Evolutionary conservation across 2,888 invertebrate genomes (phyloP).

Genomic region (Panopea generosa): DNA sequence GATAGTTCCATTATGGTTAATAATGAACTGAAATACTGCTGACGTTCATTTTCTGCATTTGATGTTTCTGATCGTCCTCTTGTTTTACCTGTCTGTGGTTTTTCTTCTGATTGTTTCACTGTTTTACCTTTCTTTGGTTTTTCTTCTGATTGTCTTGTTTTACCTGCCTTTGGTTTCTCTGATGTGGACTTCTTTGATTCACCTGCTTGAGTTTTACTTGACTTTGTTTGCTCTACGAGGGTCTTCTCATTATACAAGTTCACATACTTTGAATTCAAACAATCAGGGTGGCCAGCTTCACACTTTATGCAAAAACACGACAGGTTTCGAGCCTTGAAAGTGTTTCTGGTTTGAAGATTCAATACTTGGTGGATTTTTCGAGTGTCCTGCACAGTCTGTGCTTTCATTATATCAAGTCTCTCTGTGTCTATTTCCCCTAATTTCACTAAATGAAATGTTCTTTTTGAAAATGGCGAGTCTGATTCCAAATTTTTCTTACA

Average conservation of each 20-base stretch:
- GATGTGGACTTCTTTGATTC: constrained; percentile 38
- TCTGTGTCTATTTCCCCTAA: constrained; percentile 30
- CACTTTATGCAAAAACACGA: constrained; percentile 37
- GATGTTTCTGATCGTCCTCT: constrained; percentile 14
- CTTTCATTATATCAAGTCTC: constrained; percentile 26
- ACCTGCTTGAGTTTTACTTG: constrained; percentile 26
- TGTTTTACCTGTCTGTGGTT: constrained; percentile 15
- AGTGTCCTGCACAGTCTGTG: constrained; percentile 25
- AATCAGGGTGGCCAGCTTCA: constrained; percentile 27
- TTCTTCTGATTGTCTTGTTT: constrained; percentile 20
- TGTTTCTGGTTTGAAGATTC: constrained; percentile 18
- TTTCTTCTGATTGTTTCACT: constrained; percentile 24
- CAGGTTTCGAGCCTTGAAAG: constrained; percentile 24
- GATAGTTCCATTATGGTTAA: constrained; percentile 34
- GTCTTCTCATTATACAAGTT: constrained; percentile 31
- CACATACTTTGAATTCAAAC: constrained; percentile 44
- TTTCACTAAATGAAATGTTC: constrained; percentile 33
- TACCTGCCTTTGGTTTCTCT: constrained; percentile 30
- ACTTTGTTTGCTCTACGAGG: constrained; percentile 31
- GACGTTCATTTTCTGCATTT: constrained; percentile 38
- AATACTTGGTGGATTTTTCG: constrained; percentile 33
- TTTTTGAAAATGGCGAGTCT: constrained; percentile 21
- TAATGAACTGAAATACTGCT: constrained; percentile 41
- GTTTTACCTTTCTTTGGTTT: constrained; percentile 26
- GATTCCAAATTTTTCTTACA: constrained; percentile 32